phyloP scores from a whole-genome alignment of 2,888 invertebrate genomes.

The Melipona beecheii region DNA sequence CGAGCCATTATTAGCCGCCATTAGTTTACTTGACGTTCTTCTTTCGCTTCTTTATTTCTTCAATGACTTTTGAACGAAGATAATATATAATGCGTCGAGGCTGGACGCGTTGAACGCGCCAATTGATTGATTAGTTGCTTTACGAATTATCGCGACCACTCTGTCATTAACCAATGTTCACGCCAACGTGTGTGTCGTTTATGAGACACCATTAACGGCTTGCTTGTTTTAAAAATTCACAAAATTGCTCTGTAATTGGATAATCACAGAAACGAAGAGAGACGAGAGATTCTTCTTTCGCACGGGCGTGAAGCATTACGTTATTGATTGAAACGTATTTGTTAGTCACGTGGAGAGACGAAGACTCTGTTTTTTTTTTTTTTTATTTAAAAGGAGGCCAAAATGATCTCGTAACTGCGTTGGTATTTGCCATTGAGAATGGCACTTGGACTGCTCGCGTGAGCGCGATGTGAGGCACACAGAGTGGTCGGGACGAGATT shows the following conservation, averaged over 20 bases:
- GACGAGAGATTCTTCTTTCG: neutral
- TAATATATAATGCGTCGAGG: slow-evolving; percentile 1
- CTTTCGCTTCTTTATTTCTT: neutral
- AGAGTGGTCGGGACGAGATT: slow-evolving; percentile 39
- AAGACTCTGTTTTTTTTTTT: neutral
- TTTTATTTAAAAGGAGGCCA: slow-evolving; percentile 32
- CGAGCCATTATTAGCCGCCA: neutral
- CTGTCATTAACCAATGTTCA: neutral
- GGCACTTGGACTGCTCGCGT: slow-evolving; percentile 1
- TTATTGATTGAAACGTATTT: slow-evolving; percentile 3
- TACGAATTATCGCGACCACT: slow-evolving; percentile 17
- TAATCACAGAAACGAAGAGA: no score
- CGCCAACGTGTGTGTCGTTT: neutral
- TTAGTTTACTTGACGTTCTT: neutral
- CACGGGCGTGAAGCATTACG: slow-evolving; percentile 8
- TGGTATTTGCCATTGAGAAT: slow-evolving; percentile 31
- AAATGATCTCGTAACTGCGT: slow-evolving; percentile 35
- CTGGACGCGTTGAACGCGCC: slow-evolving; percentile 13
- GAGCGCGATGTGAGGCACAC: slow-evolving; percentile 24
- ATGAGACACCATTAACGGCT: neutral
- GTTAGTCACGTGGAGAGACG: slow-evolving; percentile 26
- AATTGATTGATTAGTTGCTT: slow-evolving; percentile 2
- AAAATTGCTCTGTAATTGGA: neutral
- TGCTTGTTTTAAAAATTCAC: neutral
- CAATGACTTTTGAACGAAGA: no score